A percentile compares a stretch with the other conserved stretches of the same genome.
Evolutionary conservation across 2,888 invertebrate species (phyloP).

Genomic region (Mystacides longicornis): DNA sequence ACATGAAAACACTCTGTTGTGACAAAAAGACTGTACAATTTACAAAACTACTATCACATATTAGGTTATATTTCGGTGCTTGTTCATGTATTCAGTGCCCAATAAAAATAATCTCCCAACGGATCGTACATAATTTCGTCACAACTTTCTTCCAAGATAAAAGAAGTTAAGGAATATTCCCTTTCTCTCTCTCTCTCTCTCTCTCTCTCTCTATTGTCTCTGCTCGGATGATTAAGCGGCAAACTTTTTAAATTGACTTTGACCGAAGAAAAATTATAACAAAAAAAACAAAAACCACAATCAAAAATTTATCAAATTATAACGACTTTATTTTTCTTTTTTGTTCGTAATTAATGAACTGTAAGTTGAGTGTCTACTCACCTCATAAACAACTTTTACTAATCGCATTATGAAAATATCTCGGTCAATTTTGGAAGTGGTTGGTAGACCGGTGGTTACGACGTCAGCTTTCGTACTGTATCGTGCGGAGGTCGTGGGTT

Average conservation of each 20-base stretch:
- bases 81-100: no score
- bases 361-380: neutral
- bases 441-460: no score
- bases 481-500: no score
- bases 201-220: conserved; percentile 5
- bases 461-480: no score
- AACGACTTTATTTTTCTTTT: neutral
- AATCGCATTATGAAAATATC: neutral
- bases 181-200: neutral
- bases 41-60: no score
- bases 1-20: no score
- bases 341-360: neutral
- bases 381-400: neutral
- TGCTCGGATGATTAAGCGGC: conserved; percentile 6
- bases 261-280: conserved; percentile 8
- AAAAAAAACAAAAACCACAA: conserved; percentile 5
- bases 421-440: no score
- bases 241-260: conserved; percentile 9
- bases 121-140: conserved; percentile 12
- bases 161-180: neutral
- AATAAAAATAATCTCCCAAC: conserved; percentile 5
- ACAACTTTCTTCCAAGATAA: conserved; percentile 6
- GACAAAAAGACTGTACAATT: no score
- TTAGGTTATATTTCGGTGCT: no score
- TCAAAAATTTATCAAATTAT: conserved; percentile 1